Percentiles rank a stretch among this genome's conserved stretches.
These are phyloP conservation scores for Gymnobelideus leadbeateri DNA, from an alignment of 2,113 vertebrate species.

Conservation along the genomic window DNA sequence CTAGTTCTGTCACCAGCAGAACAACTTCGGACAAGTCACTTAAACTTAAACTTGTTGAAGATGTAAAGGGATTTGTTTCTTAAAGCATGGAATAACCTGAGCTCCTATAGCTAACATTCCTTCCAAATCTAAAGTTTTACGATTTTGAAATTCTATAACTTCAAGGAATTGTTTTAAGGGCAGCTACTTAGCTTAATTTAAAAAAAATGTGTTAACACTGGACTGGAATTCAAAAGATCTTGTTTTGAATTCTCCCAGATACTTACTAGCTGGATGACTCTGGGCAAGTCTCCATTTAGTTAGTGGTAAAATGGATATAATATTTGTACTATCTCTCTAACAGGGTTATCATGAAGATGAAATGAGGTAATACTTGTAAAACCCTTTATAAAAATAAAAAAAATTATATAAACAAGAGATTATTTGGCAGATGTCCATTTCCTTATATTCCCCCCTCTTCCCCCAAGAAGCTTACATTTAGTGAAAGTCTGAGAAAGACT, in stretches of 20 bases:
- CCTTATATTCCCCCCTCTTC: not conserved
- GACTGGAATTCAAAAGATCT: not conserved
- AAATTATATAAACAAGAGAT: not conserved
- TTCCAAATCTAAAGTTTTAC: not conserved
- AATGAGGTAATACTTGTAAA: not conserved
- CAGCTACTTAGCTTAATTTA: not conserved
- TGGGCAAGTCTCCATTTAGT: not conserved
- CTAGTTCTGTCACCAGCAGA: not conserved
- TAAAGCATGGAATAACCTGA: not conserved
- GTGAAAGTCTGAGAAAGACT: not conserved
- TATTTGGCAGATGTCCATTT: not conserved
- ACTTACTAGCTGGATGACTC: not conserved
- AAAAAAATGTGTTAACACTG: not conserved
- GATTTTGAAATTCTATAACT: not conserved
- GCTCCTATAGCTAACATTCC: not conserved
- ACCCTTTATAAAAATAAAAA: not conserved
- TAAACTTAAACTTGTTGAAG: not conserved
- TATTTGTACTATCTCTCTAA: not conserved
- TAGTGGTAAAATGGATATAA: not conserved
- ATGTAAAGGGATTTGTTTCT: not conserved
- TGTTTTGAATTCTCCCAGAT: not conserved
- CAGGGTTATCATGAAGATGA: not conserved
- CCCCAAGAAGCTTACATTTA: not conserved
- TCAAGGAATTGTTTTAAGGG: not conserved
- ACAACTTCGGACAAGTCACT: not conserved